Evolutionary conservation across 2,113 vertebrate species (phyloP), one percentile per base, ranked within the genome.

Genomic region (Tachysurus vachellii): DNA sequence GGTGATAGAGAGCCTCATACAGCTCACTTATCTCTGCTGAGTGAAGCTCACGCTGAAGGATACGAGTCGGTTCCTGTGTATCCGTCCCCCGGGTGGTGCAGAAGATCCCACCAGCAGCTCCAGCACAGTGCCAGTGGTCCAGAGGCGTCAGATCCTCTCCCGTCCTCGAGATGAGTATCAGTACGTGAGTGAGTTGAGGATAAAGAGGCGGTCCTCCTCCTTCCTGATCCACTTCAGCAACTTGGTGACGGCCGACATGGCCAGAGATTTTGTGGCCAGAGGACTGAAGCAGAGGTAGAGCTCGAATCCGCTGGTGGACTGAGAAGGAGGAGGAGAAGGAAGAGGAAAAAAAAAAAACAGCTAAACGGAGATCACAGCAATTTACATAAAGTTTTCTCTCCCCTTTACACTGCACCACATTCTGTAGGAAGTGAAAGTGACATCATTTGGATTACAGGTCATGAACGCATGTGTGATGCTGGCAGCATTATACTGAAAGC

Each of bases 181-280:
- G 91, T 99, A 99, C 0, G 98, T 99, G 89, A 97, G 96, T 17
- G 97, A 97, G 0, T 95, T 96, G 90, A 99, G 96, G 92, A 99
- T 99, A 93, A 99, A 99, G 87, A 99, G 97, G 26, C 96, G 95
- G 70, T 99, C 98, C 90, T 99, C 98, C 91, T 99, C 98, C 92
- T 96, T 99, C 89, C 97, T 95, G 93, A 99, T 99, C 98, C 98
- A 99, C 93, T 97, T 98, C 93, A 99, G 96, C 88, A 99, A 96
- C 91, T 98, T 99, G 93, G 93, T 97, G 91, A 98, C 96, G 64
- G 97, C 96, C 23, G 92, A 95, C 82, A 96, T 91, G 0, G 98
- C 97, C 0, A 94, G 89, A 0, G 96, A 96, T 91, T 99, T 99
- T 85, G 98, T 99, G n/a, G 94, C 97, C 94, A 99, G 90, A 0